Base-by-base conservation (phyloP, 2,888 invertebrate species). In the Bedellia somnulentella region DNA sequence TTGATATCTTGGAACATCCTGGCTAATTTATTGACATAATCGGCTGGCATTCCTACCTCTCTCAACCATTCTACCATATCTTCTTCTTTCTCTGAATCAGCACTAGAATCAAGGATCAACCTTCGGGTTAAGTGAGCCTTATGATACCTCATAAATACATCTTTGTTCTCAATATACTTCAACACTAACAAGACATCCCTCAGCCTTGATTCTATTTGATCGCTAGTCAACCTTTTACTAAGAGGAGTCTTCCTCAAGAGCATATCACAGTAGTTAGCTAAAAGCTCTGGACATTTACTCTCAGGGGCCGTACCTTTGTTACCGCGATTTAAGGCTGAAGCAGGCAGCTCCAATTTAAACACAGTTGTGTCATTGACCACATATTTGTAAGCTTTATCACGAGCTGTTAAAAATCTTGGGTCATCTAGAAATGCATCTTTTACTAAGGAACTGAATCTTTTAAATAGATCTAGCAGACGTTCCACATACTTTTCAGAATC, bases 181-280 rank as follows among this genome's bases (percentile, higher is more conserved):
- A 99, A 80, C 40, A 99, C 96, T 57, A 99, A 78, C 39, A 99
- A 73, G 44, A 99, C 95, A 79, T 98, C 93, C 55, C 82, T 87
- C 37, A 99, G 80, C 50, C 95, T 87, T 37, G 82, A 85, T 70
- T 99, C 98, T 44, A 99, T 96, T 75, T 99, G 94, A 57, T 99
- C 98, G 39, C 89, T 91, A 11, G 96, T 96, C 37, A 99, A 82
- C 45, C 93, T 86, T 73, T 97, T 97, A 67, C 96, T 96, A 39
- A 98, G 77, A 15, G 95, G 94, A 31, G 97, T 98, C 57, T 95
- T 92, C 44, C 99, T 81, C 47, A 99, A 79, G 49, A 99, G 78
- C 92, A 99, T 94, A 85, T 99, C 99, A 84, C 99, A 99, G 80
- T 96, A 99, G 70, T 98, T 99, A 31, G 99, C 99, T 47, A 99